Evolutionary conservation across 2,797 vertebrate species (phyloP), one percentile per base, ranked within the genome.

Genomic region (Sus cebifrons): DNA sequence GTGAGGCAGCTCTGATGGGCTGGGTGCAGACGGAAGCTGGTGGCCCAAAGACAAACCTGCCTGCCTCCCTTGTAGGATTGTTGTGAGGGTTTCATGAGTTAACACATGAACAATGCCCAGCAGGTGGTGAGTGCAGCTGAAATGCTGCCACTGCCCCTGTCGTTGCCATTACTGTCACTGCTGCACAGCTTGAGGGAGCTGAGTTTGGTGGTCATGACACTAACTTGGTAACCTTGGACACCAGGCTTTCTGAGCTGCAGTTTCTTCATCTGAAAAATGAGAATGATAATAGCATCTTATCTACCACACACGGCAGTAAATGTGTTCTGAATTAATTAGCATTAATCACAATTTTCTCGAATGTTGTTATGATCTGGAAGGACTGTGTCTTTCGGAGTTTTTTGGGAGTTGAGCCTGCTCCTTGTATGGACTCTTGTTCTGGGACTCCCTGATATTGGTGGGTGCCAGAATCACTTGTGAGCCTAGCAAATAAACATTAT

Each of bases 401-500:
- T 79, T 40, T 15, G 65, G 67, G 18, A 86, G 21, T n/a, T 52
- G n/a, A 44, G 29, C 16, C 44, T 77, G 3, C 87, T 83, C 56
- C 65, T 93, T 54, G 21, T 75, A 21, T 92, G 62, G 16, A 70
- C 27, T 95, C 56, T 90, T n/a, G 36, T 93, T 95, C 40, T 90
- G 77, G 86, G 81, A 49, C 75, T 83, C 90, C 9, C 62, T 89
- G 62, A 11, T 67, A 56, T 65, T 32, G 27, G 10, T 4, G 64
- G 15, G 21, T 44, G 67, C 44, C 62, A 58, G 25, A 94, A 74
- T 91, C 86, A 78, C 81, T 95, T 87, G 44, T 86, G 68, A 91
- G 36, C 67, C 52, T 65, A 56, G 36, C 60, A 96, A 67, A 89
- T 93, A 95, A 95, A 92, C n/a, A 64, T 74, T 49, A 65, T n/a